Percentiles rank a stretch among this genome's conserved stretches.
Evolutionary conservation across 2,113 vertebrate species (phyloP).

Genomic region (Xerus inauris): DNA sequence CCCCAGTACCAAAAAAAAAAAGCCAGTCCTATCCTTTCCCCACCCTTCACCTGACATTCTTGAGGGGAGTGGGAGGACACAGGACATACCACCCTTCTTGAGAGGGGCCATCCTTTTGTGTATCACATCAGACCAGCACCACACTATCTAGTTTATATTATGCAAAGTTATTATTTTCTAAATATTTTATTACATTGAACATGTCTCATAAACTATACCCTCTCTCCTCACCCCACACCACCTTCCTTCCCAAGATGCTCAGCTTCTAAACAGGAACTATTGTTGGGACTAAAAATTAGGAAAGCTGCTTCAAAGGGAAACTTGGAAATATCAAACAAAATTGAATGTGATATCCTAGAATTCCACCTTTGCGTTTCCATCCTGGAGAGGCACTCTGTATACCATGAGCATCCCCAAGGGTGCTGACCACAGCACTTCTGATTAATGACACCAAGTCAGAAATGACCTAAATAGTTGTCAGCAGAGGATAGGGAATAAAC

Average conservation of each 20-base stretch:
- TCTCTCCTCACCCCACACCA: neutral
- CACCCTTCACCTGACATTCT: neutral
- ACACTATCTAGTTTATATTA: neutral
- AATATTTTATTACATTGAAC: neutral
- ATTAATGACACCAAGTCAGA: neutral
- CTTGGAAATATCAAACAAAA: neutral
- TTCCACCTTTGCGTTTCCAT: neutral
- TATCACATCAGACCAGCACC: neutral
- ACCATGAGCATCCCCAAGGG: neutral
- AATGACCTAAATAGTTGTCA: neutral
- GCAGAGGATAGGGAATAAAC: neutral
- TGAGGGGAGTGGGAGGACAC: accelerated
- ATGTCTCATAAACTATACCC: neutral
- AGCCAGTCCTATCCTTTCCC: neutral
- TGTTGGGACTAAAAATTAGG: neutral
- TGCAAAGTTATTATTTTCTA: constrained; percentile 13
- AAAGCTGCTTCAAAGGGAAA: neutral
- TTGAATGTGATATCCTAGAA: neutral
- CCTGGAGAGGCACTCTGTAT: neutral
- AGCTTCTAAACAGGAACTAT: constrained; percentile 4
- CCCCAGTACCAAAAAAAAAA: too few species aligned
- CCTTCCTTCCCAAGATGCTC: neutral
- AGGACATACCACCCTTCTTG: neutral
- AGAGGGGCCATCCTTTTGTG: neutral
- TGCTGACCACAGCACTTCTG: neutral